Conservation (phyloP, 1,140 invertebrate genomes). For the Heterodera carotae region DNA sequence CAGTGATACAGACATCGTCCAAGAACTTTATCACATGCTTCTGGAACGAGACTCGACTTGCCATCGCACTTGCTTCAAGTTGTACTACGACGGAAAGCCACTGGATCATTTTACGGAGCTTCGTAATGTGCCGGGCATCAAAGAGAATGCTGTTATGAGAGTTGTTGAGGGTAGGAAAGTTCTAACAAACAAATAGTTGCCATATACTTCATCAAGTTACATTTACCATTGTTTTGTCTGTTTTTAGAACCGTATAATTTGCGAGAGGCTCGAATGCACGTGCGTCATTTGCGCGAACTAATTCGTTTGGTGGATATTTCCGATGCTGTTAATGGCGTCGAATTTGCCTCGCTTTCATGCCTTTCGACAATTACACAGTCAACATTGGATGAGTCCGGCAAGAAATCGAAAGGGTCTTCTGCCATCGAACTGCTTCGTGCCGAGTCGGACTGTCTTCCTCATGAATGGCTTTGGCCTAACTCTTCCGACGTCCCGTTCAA, state of each 20-base stretch:
- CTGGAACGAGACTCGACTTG: constrained; percentile 38
- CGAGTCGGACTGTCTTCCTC: constrained; percentile 36
- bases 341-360: constrained; percentile 36
- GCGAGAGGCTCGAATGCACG: constrained; percentile 39
- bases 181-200: background rate
- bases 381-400: background rate
- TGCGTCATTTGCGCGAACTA: constrained; percentile 45
- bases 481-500: constrained; percentile 36
- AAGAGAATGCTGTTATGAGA: constrained; percentile 31
- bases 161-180: constrained; percentile 47
- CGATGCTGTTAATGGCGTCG: constrained; percentile 41
- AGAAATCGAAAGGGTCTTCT: background rate
- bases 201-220: too few species aligned
- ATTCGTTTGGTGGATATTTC: constrained; percentile 34
- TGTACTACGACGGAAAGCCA: constrained; percentile 40
- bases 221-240: background rate
- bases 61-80: constrained; percentile 39
- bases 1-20: constrained; percentile 36
- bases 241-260: constrained; percentile 45
- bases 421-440: constrained; percentile 17
- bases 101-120: constrained; percentile 47
- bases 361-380: constrained; percentile 37
- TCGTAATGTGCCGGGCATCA: constrained; percentile 36
- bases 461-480: constrained; percentile 38
- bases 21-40: constrained; percentile 45